Base-by-base conservation (phyloP, 2,113 vertebrate genomes). In the Arothron firmamentum region DNA sequence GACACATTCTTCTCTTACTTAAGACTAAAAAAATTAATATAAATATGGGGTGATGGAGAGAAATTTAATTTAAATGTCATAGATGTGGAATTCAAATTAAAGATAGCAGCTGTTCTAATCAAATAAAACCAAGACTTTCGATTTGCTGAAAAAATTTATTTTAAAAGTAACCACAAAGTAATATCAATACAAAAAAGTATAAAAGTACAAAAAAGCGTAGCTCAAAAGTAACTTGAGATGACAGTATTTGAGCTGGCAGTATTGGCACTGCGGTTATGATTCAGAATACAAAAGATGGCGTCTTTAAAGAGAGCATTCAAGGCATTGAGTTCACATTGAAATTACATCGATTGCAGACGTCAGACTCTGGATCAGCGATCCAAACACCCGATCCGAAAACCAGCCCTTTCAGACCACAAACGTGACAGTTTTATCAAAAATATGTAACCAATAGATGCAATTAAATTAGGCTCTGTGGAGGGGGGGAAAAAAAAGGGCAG, bases 161-260 rank as follows among this genome's bases (percentile, higher is more conserved):
- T 46, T 64, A 67, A 81, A 83, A 81, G 80, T 75, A 85, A 72
- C 54, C 77, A 86, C 73, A 79, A 82, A 82, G 67, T 79, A 80
- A 79, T 76, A 84, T 71, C 61, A 72, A 77, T 87, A 86, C 80
- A 87, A 87, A 89, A 89, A 86, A 43, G 69, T 86, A 85, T 63
- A 82, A 87, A 87, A 83, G 67, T 81, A 84, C 69, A 86, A 85
- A 86, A 86, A 83, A 67, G 64, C 63, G 52, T 78, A 68, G 56
- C 54, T 75, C 56, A 78, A 83, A 83, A 87, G 86, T 77, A 77
- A 79, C 65, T 80, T 74, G 84, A 85, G 82, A 87, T 86, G 80
- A 85, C 63, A 64, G 62, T 56, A 72, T 84, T 76, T 59, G 72
- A 77, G 67, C 66, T 43, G 74, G 75, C 68, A 80, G 50, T 59